These are phyloP conservation scores for Lepisosteus osseus DNA, from an alignment of 2,113 vertebrate genomes.

Conservation along the genomic window DNA sequence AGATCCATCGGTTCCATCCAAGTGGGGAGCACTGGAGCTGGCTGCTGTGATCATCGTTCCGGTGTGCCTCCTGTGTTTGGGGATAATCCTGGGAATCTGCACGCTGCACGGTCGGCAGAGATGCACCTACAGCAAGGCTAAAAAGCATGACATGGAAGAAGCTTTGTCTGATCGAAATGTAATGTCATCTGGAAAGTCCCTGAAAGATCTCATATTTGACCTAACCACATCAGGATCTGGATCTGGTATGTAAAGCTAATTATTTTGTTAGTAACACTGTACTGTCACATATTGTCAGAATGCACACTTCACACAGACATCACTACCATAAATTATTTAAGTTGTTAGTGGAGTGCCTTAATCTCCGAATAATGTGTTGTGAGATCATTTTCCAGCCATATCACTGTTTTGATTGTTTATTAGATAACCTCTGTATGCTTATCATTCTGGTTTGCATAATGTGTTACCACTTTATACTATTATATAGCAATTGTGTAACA, in stretches of 20 bases:
- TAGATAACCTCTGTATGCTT: no score
- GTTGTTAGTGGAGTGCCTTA: no score
- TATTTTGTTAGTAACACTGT: no score
- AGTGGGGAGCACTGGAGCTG: constrained; percentile 60
- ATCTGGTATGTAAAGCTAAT: constrained; percentile 70
- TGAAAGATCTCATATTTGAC: constrained; percentile 88
- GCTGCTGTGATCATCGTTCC: constrained; percentile 68
- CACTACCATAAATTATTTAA: no score
- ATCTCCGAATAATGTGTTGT: no score
- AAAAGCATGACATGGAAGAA: constrained; percentile 76
- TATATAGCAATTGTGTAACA: no score
- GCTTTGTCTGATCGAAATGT: constrained; percentile 74
- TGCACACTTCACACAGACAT: no score
- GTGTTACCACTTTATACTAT: no score
- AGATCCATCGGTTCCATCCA: constrained; percentile 45
- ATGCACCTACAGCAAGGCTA: constrained; percentile 58
- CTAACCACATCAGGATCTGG: constrained; percentile 91
- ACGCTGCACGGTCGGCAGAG: constrained; percentile 51
- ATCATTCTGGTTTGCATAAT: no score
- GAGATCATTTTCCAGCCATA: no score
- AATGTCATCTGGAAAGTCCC: constrained; percentile 73
- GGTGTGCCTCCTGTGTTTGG: constrained; percentile 65
- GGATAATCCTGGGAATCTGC: constrained; percentile 58
- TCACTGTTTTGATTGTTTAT: no score
- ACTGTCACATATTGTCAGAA: no score